Conservation (phyloP, 30 jellyfish, hydroid and myxozoan species). For the Morbakka virulenta region DNA sequence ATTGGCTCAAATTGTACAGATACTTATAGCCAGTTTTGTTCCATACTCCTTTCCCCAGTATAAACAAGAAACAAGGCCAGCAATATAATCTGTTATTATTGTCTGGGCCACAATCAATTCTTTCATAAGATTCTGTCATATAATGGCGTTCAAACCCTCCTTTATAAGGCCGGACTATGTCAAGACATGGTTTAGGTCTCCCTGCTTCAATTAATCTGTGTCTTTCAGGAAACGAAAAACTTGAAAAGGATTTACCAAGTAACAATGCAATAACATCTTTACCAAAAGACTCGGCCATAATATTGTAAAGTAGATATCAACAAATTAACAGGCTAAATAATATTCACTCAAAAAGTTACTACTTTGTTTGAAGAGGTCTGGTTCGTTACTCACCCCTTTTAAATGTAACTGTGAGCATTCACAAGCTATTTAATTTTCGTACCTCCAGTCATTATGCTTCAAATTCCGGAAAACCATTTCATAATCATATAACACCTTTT, state of each 20-base stretch:
- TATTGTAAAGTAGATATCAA: too few species aligned
- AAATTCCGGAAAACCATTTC: too few species aligned
- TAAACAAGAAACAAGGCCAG: conserved; percentile 29
- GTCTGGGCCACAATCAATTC: conserved; percentile 24
- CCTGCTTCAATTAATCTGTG: background rate
- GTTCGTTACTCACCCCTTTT: too few species aligned
- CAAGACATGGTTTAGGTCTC: conserved; percentile 1
- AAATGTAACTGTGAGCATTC: too few species aligned
- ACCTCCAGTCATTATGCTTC: too few species aligned
- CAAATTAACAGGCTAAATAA: too few species aligned
- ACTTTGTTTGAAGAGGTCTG: too few species aligned
- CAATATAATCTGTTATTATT: conserved; percentile 12
- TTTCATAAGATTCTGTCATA: conserved; percentile 1
- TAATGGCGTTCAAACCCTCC: conserved; percentile 19
- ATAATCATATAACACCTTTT: too few species aligned
- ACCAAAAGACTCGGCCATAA: too few species aligned
- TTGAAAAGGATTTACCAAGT: conserved; percentile 3
- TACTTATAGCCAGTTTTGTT: background rate
- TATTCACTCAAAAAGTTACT: too few species aligned
- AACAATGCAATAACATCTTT: too few species aligned
- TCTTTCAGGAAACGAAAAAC: background rate
- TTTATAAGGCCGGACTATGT: conserved; percentile 4
- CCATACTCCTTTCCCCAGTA: conserved; percentile 21
- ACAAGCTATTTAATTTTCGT: too few species aligned
- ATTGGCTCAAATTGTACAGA: conserved; percentile 3